Percentiles rank a stretch among this genome's conserved stretches.
Conservation (phyloP, 35 echinoderm and acorn worm species). For the Apostichopus japonicus region DNA sequence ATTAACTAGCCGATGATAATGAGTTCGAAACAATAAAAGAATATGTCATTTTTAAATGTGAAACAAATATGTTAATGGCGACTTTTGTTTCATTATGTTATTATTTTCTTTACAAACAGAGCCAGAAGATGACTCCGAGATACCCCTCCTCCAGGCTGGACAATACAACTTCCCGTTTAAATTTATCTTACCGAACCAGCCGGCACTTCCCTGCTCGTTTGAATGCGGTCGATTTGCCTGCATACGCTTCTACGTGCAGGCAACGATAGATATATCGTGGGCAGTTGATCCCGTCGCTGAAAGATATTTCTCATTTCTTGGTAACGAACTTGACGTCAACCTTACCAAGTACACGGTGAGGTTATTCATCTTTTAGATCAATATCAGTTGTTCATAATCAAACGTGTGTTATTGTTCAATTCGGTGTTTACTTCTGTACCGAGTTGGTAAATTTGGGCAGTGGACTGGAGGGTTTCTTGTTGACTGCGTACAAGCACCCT, state of each 20-base stretch:
- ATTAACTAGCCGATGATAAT: too few species aligned
- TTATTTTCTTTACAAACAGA: constrained; percentile 28
- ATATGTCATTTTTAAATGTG: too few species aligned
- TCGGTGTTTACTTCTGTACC: too few species aligned
- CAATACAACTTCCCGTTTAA: constrained; percentile 86
- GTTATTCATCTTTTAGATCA: too few species aligned
- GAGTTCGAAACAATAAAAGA: too few species aligned
- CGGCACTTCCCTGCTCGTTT: constrained; percentile 79
- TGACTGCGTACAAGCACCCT: too few species aligned
- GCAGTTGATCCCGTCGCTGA: constrained; percentile 95
- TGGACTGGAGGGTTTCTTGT: too few species aligned
- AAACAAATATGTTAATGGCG: too few species aligned
- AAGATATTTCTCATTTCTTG: constrained; percentile 94
- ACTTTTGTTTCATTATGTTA: too few species aligned
- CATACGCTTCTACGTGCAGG: constrained; percentile 88
- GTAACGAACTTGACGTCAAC: constrained; percentile 79
- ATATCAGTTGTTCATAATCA: too few species aligned
- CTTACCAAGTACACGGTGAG: constrained; percentile 87
- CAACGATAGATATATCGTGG: constrained; percentile 96
- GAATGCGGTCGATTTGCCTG: constrained; percentile 90
- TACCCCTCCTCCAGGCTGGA: constrained; percentile 86
- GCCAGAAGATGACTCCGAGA: constrained; percentile 82
- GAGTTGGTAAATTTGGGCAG: too few species aligned
- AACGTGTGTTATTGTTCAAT: too few species aligned
- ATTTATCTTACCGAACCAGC: constrained; percentile 76